phyloP scores from a whole-genome alignment of 2,888 invertebrate species.

The Synanthedon myopaeformis region DNA sequence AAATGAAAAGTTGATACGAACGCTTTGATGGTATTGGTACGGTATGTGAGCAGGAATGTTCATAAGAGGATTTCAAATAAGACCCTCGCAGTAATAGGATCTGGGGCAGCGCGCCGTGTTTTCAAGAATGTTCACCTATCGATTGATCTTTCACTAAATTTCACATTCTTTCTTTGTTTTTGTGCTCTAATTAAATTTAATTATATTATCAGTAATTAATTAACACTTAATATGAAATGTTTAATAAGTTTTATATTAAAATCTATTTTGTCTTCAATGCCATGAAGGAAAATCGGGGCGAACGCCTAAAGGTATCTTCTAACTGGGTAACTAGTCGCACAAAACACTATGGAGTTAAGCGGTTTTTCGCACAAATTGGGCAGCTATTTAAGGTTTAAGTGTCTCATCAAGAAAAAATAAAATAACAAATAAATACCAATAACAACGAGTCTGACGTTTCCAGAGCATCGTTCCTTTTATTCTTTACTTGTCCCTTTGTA shows the following conservation, averaged over 20 bases:
- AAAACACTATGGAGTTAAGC: too few relatives aligned
- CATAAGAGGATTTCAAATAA: neutral
- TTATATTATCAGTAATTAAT: neutral
- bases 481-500: too few relatives aligned
- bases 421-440: too few relatives aligned
- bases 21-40: conserved; percentile 1
- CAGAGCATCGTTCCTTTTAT: too few relatives aligned
- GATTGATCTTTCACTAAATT: neutral
- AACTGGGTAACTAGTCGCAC: too few relatives aligned
- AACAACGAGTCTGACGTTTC: too few relatives aligned
- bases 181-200: neutral
- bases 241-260: neutral
- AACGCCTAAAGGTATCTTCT: too few relatives aligned
- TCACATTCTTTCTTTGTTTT: neutral
- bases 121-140: neutral
- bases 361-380: too few relatives aligned
- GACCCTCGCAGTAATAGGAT: neutral
- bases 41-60: conserved; percentile 1
- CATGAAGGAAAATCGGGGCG: too few relatives aligned
- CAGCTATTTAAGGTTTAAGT: too few relatives aligned
- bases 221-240: neutral
- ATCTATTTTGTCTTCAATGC: neutral
- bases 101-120: neutral
- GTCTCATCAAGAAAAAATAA: too few relatives aligned
- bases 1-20: neutral